Evolutionary conservation across 2,113 vertebrate genomes (phyloP), one percentile per base, ranked within the genome.

Genomic region (Spea bombifrons): DNA sequence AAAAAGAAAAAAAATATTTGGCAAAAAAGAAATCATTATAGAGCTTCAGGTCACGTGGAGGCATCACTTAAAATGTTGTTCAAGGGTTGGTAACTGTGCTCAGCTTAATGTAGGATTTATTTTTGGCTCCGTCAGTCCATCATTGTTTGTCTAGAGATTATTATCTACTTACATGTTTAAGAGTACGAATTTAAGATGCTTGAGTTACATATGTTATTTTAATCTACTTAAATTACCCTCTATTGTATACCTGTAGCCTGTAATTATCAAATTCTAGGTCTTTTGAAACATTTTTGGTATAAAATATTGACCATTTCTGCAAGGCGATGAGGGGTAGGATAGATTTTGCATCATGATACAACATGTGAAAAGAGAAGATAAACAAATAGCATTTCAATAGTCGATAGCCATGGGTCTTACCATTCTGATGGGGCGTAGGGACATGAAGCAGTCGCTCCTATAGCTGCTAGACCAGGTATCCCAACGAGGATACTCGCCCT

Each of bases 401-500:
- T 30, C 30, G 2, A 30, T 30, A 30, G 30, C 30, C 30, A 30
- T 30, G 30, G 47, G 46, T 30, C 78, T 86, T 87, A 97, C 97
- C 96, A 98, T 97, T 84, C 85, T 91, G 89, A 97, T 76, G 84
- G 96, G 96, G 78, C 94, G 92, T 92, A 96, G 88, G 85, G 96
- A 98, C 94, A 96, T 91, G 88, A 99, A 90, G 86, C 93, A 93
- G 90, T 97, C 95, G 0, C 95, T 97, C 84, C 94, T 91, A 91
- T 95, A 95, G 88, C 96, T 98, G 94, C 94, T 97, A 64, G 95
- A 96, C 96, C 96, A 97, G 87, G 94, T 94, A 86, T 98, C 94
- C 97, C 96, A 99, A 91, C 94, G 94, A 66, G 95, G 97, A 89
- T 95, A 97, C 90, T 97, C 93, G 4, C 97, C 96, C 89, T 96